Conservation (phyloP, 2,113 vertebrate genomes). For the Menura novaehollandiae region DNA sequence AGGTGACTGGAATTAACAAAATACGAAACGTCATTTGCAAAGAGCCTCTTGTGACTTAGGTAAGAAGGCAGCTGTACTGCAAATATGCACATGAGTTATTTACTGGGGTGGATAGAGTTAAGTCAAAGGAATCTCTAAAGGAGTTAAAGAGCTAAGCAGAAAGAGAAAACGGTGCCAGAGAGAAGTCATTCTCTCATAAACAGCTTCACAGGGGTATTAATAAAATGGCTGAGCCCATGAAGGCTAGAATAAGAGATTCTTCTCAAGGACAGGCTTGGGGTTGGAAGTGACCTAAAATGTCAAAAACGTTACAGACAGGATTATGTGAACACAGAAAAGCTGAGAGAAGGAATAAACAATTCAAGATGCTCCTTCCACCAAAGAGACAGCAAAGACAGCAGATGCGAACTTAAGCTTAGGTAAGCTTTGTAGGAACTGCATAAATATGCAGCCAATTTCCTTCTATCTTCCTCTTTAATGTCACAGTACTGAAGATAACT, state of each 20-base stretch:
- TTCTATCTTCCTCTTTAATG: background rate
- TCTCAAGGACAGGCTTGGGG: constrained; percentile 24
- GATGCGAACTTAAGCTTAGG: constrained; percentile 62
- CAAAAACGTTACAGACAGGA: background rate
- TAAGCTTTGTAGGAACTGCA: constrained; percentile 46
- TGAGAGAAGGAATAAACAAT: constrained; percentile 57
- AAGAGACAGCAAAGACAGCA: constrained; percentile 45
- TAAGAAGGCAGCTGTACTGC: background rate
- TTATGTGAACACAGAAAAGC: constrained; percentile 48
- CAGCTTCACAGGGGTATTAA: background rate
- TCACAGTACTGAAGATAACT: background rate
- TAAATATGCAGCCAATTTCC: constrained; percentile 40
- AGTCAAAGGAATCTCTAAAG: background rate
- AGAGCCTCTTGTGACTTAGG: constrained; percentile 13
- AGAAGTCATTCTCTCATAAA: background rate
- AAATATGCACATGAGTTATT: background rate
- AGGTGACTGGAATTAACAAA: constrained; percentile 61
- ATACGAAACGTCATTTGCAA: background rate
- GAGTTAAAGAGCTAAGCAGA: constrained; percentile 4
- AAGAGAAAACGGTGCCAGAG: background rate
- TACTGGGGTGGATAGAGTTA: background rate
- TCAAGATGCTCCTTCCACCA: constrained; percentile 44
- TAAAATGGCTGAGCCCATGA: background rate
- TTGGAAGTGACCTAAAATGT: constrained; percentile 50
- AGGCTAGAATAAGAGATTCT: background rate